Base-by-base conservation (phyloP, 2,113 vertebrate genomes). In the Gymnarchus niloticus region DNA sequence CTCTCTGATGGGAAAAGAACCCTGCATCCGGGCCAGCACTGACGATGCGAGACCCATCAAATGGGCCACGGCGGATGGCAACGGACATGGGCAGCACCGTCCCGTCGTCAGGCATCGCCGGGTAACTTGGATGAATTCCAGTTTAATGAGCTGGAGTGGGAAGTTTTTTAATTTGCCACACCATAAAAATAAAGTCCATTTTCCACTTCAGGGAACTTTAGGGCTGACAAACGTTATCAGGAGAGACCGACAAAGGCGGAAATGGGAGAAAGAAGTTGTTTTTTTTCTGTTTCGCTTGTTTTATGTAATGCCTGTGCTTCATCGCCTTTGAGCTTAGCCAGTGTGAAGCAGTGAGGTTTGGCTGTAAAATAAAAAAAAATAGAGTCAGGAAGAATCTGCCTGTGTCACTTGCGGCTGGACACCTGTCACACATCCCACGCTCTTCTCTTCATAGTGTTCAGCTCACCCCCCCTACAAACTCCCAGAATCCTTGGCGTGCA, bases 101-200 rank as follows among this genome's bases (percentile, higher is more conserved):
- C 85, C 41, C 77, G 56, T 52, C 41, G 37, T 57, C n/a, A 5
- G 44, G 46, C 83, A 69, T 73, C 17, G 83, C 57, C 46, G 84
- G 87, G 82, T 89, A 88, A 87, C 85, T 89, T 83, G 86, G 87
- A 89, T 84, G 83, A 85, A 69, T 83, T 90, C 89, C 88, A 87
- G 90, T 91, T 91, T 91, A 92, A 92, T 91, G 89, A 88, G 84
- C 86, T 90, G 87, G 85, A 85, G 88, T 88, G 87, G 46, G 88
- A 88, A 89, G 89, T 91, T 90, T 91, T 92, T 91, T 89, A 90
- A 92, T 92, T 92, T 90, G 90, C 89, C 90, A 92, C 88, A 88
- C 89, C 91, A 89, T 91, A 91, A 92, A 92, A 92, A 91, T 90
- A 91, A 92, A 92, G 89, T 91, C 89, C 87, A 91, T 93, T 93